Percentiles rank a stretch among this genome's conserved stretches.
Conservation (phyloP, 2,797 vertebrate species). For the Cottoperca gobio region DNA sequence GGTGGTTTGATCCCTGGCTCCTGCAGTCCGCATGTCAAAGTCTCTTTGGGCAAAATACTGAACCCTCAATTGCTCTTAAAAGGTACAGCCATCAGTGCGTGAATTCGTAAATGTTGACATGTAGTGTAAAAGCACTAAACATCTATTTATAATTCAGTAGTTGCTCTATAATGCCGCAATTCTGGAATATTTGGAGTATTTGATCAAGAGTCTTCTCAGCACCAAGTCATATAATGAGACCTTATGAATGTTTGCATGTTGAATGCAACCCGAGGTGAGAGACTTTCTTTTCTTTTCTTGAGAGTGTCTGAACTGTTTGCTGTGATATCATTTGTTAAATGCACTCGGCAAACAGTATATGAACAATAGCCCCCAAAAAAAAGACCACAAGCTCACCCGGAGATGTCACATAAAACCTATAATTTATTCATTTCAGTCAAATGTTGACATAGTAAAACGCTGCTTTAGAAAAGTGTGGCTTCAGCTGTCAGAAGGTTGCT, state of each 20-base stretch:
- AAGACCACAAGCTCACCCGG: slow-evolving; percentile 16
- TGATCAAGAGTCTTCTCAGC: background rate
- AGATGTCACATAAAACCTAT: slow-evolving; percentile 80
- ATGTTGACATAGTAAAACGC: slow-evolving; percentile 79
- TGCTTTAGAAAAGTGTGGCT: slow-evolving; percentile 80
- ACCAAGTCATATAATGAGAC: background rate
- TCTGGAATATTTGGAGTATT: too few relatives aligned
- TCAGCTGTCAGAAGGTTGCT: slow-evolving; percentile 60
- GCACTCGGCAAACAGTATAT: background rate
- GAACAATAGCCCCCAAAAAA: background rate
- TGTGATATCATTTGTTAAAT: slow-evolving; percentile 4
- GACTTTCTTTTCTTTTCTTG: too few relatives aligned
- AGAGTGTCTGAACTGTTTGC: background rate
- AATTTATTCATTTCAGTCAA: slow-evolving; percentile 81
- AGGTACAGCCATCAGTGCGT: too few relatives aligned
- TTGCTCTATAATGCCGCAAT: too few relatives aligned
- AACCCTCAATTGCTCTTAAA: too few relatives aligned
- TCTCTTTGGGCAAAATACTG: too few relatives aligned
- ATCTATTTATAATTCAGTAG: too few relatives aligned
- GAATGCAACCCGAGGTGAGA: too few relatives aligned
- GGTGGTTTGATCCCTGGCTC: too few relatives aligned
- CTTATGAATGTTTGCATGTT: background rate
- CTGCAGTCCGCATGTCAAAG: too few relatives aligned
- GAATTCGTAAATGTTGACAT: too few relatives aligned
- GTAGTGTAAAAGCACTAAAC: too few relatives aligned